phyloP scores from a whole-genome alignment of 2,797 vertebrate species.

The Etheostoma nigrum region DNA sequence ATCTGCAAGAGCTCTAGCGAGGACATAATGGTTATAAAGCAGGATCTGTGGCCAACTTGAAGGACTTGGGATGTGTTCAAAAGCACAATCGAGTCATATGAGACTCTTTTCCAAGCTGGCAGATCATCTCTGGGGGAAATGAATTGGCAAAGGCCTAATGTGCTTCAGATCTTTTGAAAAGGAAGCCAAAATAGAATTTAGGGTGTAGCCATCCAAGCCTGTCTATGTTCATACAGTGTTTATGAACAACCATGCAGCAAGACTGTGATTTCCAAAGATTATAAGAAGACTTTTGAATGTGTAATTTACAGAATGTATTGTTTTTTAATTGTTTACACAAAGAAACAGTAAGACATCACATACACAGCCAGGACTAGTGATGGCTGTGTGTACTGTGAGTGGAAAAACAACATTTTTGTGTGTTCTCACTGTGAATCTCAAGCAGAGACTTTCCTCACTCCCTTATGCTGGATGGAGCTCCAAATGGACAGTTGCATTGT shows the following conservation, averaged over 20 bases:
- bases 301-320: slow-evolving; percentile 31
- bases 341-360: not conserved
- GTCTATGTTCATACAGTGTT: slow-evolving; percentile 11
- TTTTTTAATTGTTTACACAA: slow-evolving; percentile 24
- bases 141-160: slow-evolving; percentile 34
- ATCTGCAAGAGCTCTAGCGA: not conserved
- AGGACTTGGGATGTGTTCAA: slow-evolving; percentile 22
- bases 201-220: not conserved
- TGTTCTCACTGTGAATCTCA: slow-evolving; percentile 19
- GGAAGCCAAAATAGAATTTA: slow-evolving; percentile 28
- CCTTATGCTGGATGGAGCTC: slow-evolving; percentile 25
- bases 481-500: slow-evolving; percentile 18
- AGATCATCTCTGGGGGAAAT: slow-evolving; percentile 53
- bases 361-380: not conserved
- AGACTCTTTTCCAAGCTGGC: slow-evolving; percentile 41
- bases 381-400: not conserved
- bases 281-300: slow-evolving; percentile 30
- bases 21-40: not conserved
- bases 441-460: slow-evolving; percentile 17
- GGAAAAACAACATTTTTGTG: slow-evolving; percentile 1
- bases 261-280: not conserved
- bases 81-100: slow-evolving; percentile 35
- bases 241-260: not conserved
- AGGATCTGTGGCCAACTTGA: slow-evolving; percentile 14
- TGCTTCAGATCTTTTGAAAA: slow-evolving; percentile 23